Evolutionary conservation across 2,888 invertebrate species (phyloP), one percentile per base, ranked within the genome.

Genomic region (Hecatera dysodea): DNA sequence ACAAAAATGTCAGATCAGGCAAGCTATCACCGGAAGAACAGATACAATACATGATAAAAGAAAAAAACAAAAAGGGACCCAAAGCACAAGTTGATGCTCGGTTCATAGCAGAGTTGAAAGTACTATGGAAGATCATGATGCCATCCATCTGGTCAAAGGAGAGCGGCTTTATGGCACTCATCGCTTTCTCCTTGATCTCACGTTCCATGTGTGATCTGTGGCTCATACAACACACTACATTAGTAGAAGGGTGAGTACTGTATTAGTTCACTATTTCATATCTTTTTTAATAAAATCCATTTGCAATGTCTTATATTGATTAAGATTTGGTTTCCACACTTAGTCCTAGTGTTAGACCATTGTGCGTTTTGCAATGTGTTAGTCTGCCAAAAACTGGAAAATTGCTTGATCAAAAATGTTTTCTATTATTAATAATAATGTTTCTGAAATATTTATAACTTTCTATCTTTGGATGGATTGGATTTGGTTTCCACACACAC

Each of bases 131-230:
- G 86, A 97, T 98, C 77, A 96, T 98, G 86, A 96, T 99, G 72
- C 99, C 99, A 7, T 97, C 98, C 56, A 91, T 98, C 86, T 97
- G 98, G 92, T 97, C 97, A 17, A 95, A 97, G 70, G 99, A 99
- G 94, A 96, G 97, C 80, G 98, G 97, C 8, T 97, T 97, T 77
- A 95, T 98, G 88, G 77, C 96, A 17, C 91, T 98, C 33, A 97
- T 99, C 11, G 99, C 99, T 0, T 90, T 96, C 7, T 97, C 99
- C 7, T 96, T 99, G 53, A 96, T 99, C 29, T 97, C 98, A 3
- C 96, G 99, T 83, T 99, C 99, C 0, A 97, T 99, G 83, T 99
- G 99, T 89, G 99, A 99, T 94, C 97, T 99, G 65, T 99, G 99
- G 99, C 97, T 99, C 96, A 99, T 99, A 85, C 98, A 98, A 89